A percentile compares a stretch with the other conserved stretches of the same genome.
These are phyloP conservation scores for Pelodytes ibericus DNA, from an alignment of 2,797 vertebrate species.

Conservation along the genomic window DNA sequence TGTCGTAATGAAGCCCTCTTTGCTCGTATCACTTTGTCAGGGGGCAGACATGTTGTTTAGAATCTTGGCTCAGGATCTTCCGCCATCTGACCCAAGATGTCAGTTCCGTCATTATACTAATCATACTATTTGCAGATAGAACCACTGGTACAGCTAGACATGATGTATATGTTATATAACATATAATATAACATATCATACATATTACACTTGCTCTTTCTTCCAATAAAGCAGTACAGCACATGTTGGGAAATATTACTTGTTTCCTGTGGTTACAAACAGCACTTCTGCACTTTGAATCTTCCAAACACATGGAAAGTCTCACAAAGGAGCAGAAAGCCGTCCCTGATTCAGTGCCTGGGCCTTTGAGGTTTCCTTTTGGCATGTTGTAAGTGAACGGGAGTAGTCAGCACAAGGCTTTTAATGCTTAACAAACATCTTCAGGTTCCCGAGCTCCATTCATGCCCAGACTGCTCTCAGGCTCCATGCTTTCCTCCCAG, in stretches of 20 bases:
- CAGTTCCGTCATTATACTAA: too few relatives aligned
- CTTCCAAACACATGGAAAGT: slow-evolving; percentile 29
- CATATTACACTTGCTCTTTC: slow-evolving; percentile 1
- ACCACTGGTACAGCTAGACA: too few relatives aligned
- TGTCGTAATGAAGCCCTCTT: too few relatives aligned
- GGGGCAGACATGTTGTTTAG: too few relatives aligned
- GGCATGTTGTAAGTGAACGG: slow-evolving; percentile 33
- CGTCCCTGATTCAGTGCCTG: neutral
- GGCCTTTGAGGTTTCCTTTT: slow-evolving; percentile 44
- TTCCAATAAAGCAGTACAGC: slow-evolving; percentile 13
- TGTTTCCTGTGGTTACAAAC: slow-evolving; percentile 36
- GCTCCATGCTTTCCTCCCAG: neutral
- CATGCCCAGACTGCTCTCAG: slow-evolving; percentile 40
- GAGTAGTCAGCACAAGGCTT: slow-evolving; percentile 21
- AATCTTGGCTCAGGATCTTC: too few relatives aligned
- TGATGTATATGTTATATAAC: too few relatives aligned
- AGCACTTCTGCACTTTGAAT: slow-evolving; percentile 39
- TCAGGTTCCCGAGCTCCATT: slow-evolving; percentile 36
- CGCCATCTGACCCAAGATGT: too few relatives aligned
- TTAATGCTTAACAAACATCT: slow-evolving; percentile 36
- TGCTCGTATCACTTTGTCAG: too few relatives aligned
- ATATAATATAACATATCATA: too few relatives aligned
- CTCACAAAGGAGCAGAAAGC: slow-evolving; percentile 29
- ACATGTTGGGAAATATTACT: slow-evolving; percentile 10
- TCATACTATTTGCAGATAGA: too few relatives aligned